Conservation (phyloP, 2,797 vertebrate species). For the Hyperoplus immaculatus region DNA sequence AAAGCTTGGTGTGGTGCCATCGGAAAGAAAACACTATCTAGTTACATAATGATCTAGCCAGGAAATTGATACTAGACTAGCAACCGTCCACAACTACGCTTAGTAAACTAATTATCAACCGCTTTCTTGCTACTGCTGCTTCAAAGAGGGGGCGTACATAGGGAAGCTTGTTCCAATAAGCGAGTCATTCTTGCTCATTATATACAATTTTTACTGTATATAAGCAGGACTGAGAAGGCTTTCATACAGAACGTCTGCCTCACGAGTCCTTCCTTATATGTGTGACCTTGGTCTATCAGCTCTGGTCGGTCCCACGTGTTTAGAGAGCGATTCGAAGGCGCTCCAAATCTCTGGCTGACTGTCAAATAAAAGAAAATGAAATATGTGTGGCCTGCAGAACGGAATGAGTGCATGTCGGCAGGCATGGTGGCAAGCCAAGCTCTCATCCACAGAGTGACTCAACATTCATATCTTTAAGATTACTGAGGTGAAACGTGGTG, state of each 20-base stretch:
- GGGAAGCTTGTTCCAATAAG: conserved; percentile 14
- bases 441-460: conserved; percentile 36
- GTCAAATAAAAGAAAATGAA: conserved; percentile 10
- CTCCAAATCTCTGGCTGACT: conserved; percentile 11
- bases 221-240: conserved; percentile 9
- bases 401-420: conserved; percentile 12
- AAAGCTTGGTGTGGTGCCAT: conserved; percentile 2
- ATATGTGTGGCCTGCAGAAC: conserved; percentile 5
- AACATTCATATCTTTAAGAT: conserved; percentile 30
- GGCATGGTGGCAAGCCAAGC: conserved; percentile 10
- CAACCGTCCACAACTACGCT: neutral
- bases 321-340: neutral
- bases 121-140: neutral
- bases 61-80: conserved; percentile 12
- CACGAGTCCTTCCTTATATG: conserved; percentile 3
- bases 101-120: conserved; percentile 12
- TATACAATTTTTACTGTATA: neutral
- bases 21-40: conserved; percentile 35
- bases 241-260: conserved; percentile 17
- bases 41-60: conserved; percentile 21
- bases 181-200: conserved; percentile 36
- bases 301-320: neutral
- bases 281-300: conserved; percentile 32
- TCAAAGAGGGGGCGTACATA: conserved; percentile 9
- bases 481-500: neutral